Base-by-base conservation (phyloP, 2,797 vertebrate genomes). In the Philypnodon macrostomus region DNA sequence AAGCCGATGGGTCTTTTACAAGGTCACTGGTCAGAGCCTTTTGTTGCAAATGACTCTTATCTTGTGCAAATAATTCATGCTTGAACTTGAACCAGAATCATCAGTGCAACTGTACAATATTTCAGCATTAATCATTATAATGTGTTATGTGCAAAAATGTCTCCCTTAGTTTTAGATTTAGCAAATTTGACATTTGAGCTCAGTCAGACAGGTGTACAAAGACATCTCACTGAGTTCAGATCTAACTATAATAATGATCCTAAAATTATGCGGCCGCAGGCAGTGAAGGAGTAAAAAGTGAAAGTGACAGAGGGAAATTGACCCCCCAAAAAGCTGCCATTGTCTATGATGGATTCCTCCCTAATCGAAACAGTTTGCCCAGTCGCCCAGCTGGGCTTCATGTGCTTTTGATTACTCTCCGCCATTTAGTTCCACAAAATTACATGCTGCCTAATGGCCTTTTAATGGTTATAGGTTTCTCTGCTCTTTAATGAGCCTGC, bases 391-490 rank as follows among this genome's bases (percentile, higher is more conserved):
- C 95, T 97, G 94, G 95, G 93, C 93, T 94, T 97, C 95, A 95
- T 98, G 95, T 98, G 96, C 91, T 96, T 96, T 96, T 97, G 96
- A 98, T 98, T 98, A 98, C 94, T 94, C 92, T 92, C 92, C 90
- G 89, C 93, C 94, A 96, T 98, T 98, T 97, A 98, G 95, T 94
- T 96, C 94, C 94, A 95, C 92, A 93, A 93, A 95, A 97, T 98
- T 95, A 97, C 95, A 95, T 92, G 94, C 92, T 92, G 93, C 93
- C 95, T 98, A 98, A 97, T 96, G 94, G 93, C 90, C 92, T 98
- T 98, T 97, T 98, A 98, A 97, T 98, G 95, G 94, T 96, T 97
- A 97, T 97, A 94, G 93, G 93, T 95, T 96, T 95, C 91, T 92
- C 80, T 90, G 88, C 89, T 88, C 89, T 94, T 93, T 94, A 97